Base-by-base conservation (phyloP, 2,888 invertebrate species). In the Apotomis betuletana region DNA sequence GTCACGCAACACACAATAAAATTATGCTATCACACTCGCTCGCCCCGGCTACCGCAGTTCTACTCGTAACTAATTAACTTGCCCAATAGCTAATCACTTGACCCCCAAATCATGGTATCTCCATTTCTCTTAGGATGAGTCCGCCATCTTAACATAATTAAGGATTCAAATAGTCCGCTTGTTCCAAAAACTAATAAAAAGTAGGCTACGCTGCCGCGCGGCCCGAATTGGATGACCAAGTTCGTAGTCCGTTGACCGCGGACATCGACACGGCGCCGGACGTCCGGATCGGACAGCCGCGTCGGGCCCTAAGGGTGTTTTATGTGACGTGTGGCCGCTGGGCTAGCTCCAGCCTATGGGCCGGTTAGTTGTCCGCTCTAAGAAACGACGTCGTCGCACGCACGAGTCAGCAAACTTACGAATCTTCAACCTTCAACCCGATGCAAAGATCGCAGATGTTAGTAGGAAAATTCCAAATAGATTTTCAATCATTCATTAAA, bases 141-240 rank as follows among this genome's bases (percentile, higher is more conserved):
- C 4, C 6, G 41, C 41, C 41, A 41, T 41, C 41, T 41, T 41
- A 6, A 41, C 5, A 41, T 6, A 41, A 6, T 41, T 8, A 49
- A 10, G 10, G 9, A 49, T 10, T 9, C 10, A 5, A 58, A 58
- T 38, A 65, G 12, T 57, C 57, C 46, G n/a, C 10, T 46, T 6
- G 65, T n/a, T 46, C 65, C 55, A 57, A 65, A 64, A 65, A 65
- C 8, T 27, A 55, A 55, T 15, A 41, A 13, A 63, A 65, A 64
- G 55, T 65, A 55, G 65, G 55, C 36, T 15, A 54, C 5, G n/a
- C 10, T 13, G 44, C 55, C 44, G 27, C 9, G 54, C n/a, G 46
- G 55, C 46, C 65, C 9, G 55, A 46, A 46, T 44, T 12, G 10
- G 51, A 6, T 10, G 63, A 6, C 12, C 15, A 4, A 49, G 41